Evolutionary conservation across 2,888 invertebrate genomes (phyloP).

Genomic region (Epinotia demarniana): DNA sequence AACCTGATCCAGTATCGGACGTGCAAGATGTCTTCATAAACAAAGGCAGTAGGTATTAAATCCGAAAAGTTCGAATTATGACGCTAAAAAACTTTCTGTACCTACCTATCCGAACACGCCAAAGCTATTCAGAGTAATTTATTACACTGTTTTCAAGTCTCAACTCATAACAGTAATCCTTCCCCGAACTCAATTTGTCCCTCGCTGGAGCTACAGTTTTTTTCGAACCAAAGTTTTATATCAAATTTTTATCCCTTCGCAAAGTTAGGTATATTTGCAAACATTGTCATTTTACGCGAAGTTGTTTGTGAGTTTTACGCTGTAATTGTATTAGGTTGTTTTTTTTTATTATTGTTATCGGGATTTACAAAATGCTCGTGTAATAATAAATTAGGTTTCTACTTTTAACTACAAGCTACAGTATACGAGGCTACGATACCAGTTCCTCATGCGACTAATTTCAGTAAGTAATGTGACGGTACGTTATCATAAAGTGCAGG

Average conservation of each 20-base stretch:
- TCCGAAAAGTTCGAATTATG: background rate
- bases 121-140: background rate
- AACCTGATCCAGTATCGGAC: background rate
- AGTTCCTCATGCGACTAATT: too few relatives aligned
- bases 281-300: conserved; percentile 37
- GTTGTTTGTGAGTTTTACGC: conserved; percentile 26
- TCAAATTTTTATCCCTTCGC: conserved; percentile 33
- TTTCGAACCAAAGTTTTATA: conserved; percentile 37
- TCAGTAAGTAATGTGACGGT: too few relatives aligned
- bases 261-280: conserved; percentile 40
- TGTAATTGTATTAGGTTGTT: conserved; percentile 9
- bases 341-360: background rate
- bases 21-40: background rate
- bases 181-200: conserved; percentile 25
- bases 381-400: too few relatives aligned
- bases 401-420: background rate
- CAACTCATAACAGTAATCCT: conserved; percentile 24
- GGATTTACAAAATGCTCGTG: background rate
- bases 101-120: background rate
- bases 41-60: background rate
- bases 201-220: conserved; percentile 12
- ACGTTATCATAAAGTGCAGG: too few relatives aligned
- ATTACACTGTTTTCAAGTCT: conserved; percentile 18
- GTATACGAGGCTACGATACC: too few relatives aligned
- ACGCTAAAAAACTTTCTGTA: background rate